These are phyloP conservation scores for Danionella cerebrum DNA, from an alignment of 2,113 vertebrate genomes.

Conservation along the genomic window DNA sequence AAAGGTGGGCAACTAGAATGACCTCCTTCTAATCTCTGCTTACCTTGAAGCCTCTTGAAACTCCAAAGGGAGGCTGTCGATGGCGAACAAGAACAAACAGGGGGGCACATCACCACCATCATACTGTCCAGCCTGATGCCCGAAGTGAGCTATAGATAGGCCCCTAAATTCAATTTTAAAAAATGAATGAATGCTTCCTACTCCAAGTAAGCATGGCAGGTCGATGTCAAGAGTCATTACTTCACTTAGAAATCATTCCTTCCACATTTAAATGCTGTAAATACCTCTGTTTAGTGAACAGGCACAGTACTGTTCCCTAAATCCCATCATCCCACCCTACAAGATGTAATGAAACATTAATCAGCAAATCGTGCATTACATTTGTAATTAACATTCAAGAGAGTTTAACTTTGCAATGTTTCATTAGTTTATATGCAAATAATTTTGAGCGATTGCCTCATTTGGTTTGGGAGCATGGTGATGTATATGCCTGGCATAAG, in stretches of 20 bases:
- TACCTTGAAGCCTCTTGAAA: too few species aligned
- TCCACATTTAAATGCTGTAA: neutral
- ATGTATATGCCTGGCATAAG: slow-evolving; percentile 71
- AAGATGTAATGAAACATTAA: slow-evolving; percentile 89
- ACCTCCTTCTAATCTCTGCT: too few species aligned
- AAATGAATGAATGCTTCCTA: too few species aligned
- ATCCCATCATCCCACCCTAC: slow-evolving; percentile 26
- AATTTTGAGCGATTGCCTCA: slow-evolving; percentile 94
- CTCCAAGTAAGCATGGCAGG: too few species aligned
- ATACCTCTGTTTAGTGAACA: neutral
- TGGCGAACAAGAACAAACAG: too few species aligned
- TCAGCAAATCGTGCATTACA: slow-evolving; percentile 97
- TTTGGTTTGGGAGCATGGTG: slow-evolving; percentile 82
- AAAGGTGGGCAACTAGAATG: too few species aligned
- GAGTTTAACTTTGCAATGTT: slow-evolving; percentile 91
- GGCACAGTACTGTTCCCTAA: slow-evolving; percentile 34
- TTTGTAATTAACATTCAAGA: slow-evolving; percentile 91
- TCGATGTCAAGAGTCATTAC: too few species aligned
- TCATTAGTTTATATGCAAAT: slow-evolving; percentile 97
- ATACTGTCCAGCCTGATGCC: too few species aligned
- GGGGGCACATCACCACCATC: too few species aligned
- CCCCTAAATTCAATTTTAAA: too few species aligned
- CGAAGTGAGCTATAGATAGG: too few species aligned
- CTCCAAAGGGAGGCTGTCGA: too few species aligned
- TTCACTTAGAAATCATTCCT: neutral